Conservation (phyloP, 1,140 invertebrate species). For the Drosophila nigrodunni region DNA sequence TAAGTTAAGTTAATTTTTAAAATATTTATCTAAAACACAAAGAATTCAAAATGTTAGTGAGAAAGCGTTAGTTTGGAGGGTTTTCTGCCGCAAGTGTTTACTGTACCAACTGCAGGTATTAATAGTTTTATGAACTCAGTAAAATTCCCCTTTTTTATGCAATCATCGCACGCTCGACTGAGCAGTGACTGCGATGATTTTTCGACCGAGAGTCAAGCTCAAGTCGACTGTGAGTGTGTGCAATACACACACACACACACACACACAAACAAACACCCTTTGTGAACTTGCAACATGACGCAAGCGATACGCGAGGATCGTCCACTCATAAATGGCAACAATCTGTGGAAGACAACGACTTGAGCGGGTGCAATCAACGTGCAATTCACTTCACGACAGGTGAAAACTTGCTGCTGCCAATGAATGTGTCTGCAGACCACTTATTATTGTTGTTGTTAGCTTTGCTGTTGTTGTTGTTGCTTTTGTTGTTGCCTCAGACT, state of each 20-base stretch:
- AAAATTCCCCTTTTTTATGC: neutral
- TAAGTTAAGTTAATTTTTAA: too few relatives aligned
- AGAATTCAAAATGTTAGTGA: too few relatives aligned
- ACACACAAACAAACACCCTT: slow-evolving; percentile 13
- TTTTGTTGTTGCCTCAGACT: slow-evolving; percentile 55
- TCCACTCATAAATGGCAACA: slow-evolving; percentile 72
- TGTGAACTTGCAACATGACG: slow-evolving; percentile 41
- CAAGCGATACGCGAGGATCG: slow-evolving; percentile 51
- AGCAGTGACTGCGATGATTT: slow-evolving; percentile 13
- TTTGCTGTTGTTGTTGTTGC: slow-evolving; percentile 35
- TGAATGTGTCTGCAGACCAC: slow-evolving; percentile 49
- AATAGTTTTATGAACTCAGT: slow-evolving; percentile 5
- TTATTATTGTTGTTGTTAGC: slow-evolving; percentile 18
- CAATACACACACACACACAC: neutral
- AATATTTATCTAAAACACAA: too few relatives aligned
- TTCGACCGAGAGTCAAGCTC: slow-evolving; percentile 3
- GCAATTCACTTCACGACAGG: slow-evolving; percentile 66
- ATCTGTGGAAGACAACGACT: slow-evolving; percentile 46
- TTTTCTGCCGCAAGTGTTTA: neutral
- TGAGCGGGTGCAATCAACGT: slow-evolving; percentile 71
- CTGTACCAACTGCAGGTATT: neutral
- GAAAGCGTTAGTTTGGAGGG: too few relatives aligned
- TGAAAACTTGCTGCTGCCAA: slow-evolving; percentile 76
- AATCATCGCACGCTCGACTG: neutral
- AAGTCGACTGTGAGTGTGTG: neutral